phyloP scores from a whole-genome alignment of 30 jellyfish, hydroid and myxozoan genomes.

The Hydractinia symbiolongicarpus region DNA sequence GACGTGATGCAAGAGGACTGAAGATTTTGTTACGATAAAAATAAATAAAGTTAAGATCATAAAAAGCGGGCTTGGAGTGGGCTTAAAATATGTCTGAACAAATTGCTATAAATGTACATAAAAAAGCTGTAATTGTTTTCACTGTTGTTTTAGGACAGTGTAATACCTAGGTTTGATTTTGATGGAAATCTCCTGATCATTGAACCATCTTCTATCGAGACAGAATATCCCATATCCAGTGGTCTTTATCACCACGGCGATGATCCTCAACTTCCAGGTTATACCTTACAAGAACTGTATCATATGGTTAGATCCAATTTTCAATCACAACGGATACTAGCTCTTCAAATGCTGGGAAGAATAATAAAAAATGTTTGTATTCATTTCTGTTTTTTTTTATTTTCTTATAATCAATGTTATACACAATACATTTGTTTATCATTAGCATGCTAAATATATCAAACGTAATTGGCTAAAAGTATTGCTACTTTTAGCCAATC shows the following conservation, averaged over 20 bases:
- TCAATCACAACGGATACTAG: conserved; percentile 66
- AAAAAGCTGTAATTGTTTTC: not conserved
- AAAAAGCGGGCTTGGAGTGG: too few relatives aligned
- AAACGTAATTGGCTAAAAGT: too few relatives aligned
- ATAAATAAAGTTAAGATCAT: too few relatives aligned
- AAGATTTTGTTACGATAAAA: too few relatives aligned
- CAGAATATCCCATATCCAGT: conserved; percentile 30
- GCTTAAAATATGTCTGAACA: too few relatives aligned
- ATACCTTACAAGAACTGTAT: conserved; percentile 74
- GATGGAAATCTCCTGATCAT: conserved; percentile 56
- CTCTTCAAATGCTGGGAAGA: conserved; percentile 52
- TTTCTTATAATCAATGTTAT: too few relatives aligned
- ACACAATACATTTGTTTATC: too few relatives aligned
- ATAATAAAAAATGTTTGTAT: conserved; percentile 52
- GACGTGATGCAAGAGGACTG: too few relatives aligned
- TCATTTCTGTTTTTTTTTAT: too few relatives aligned
- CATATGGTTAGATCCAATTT: conserved; percentile 72
- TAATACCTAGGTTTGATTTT: conserved; percentile 63
- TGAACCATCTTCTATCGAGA: not conserved
- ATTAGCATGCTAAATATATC: too few relatives aligned
- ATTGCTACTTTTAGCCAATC: too few relatives aligned
- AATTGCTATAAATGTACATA: too few relatives aligned
- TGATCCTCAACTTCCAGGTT: conserved; percentile 77
- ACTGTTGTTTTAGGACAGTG: not conserved
- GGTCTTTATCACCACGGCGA: conserved; percentile 98